A percentile compares a stretch with the other conserved stretches of the same genome.
Conservation (phyloP, 1,140 invertebrate species). For the Acromyrmex heyeri region DNA sequence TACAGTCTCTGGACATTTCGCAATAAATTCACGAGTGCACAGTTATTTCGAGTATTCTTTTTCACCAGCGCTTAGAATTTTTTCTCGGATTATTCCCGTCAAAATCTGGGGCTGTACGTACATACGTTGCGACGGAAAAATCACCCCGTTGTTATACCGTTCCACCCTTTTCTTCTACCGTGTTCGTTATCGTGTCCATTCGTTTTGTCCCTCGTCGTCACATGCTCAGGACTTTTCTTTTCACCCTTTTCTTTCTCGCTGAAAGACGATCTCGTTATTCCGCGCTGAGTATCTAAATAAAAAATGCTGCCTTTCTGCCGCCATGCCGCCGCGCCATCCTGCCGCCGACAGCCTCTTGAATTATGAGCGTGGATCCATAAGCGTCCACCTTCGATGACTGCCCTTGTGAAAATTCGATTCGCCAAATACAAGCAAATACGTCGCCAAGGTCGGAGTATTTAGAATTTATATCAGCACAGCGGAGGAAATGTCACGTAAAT, state of each 20-base stretch:
- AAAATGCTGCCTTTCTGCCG: conserved; percentile 21
- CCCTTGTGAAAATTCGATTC: conserved; percentile 41
- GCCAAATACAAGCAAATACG: conserved; percentile 6
- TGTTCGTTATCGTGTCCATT: conserved; percentile 28
- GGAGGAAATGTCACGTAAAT: not conserved
- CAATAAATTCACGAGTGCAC: conserved; percentile 1
- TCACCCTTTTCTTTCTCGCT: too few relatives aligned
- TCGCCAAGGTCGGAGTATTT: conserved; percentile 14
- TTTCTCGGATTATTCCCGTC: conserved; percentile 40
- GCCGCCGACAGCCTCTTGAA: conserved; percentile 21
- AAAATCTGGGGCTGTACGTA: not conserved
- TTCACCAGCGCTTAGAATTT: not conserved
- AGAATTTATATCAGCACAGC: not conserved
- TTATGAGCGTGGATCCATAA: conserved; percentile 47
- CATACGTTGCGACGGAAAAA: conserved; percentile 1
- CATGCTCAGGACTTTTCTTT: not conserved
- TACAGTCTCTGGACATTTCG: not conserved
- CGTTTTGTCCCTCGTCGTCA: not conserved
- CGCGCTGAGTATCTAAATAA: conserved; percentile 28
- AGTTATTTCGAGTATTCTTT: conserved; percentile 8
- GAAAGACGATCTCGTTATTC: conserved; percentile 47
- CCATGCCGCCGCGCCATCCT: not conserved
- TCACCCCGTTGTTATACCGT: not conserved
- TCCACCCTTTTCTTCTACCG: not conserved
- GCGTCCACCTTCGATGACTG: not conserved